Percentiles rank a stretch among this genome's conserved stretches.
Evolutionary conservation across 1,140 invertebrate species (phyloP).

Genomic region (Patella vulgata): DNA sequence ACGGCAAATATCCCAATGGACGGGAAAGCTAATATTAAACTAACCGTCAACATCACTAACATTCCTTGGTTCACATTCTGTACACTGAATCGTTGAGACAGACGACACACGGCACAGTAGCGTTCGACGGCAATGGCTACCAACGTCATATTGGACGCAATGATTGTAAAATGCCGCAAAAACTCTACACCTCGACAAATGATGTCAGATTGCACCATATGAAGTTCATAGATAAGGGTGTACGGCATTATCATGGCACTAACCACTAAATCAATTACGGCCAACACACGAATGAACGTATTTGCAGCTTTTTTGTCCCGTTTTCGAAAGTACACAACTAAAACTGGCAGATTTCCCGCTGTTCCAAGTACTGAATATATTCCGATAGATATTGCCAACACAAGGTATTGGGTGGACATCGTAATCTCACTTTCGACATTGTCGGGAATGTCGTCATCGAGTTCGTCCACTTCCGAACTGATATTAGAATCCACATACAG

Average conservation of each 20-base stretch:
- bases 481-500: too few species aligned
- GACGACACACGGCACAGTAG: slow-evolving; percentile 43
- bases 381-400: slow-evolving; percentile 33
- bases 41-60: slow-evolving; percentile 33
- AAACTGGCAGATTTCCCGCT: slow-evolving; percentile 45
- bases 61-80: slow-evolving; percentile 41
- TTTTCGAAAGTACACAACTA: slow-evolving; percentile 45
- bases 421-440: too few species aligned
- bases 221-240: slow-evolving; percentile 47
- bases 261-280: slow-evolving; percentile 47
- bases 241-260: slow-evolving; percentile 51
- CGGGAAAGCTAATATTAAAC: slow-evolving; percentile 37
- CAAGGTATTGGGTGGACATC: neutral
- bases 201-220: slow-evolving; percentile 41
- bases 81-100: slow-evolving; percentile 32
- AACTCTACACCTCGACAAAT: slow-evolving; percentile 45
- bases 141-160: slow-evolving; percentile 43
- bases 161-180: slow-evolving; percentile 42
- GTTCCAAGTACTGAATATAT: slow-evolving; percentile 43
- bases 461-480: too few species aligned
- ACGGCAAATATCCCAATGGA: slow-evolving; percentile 48
- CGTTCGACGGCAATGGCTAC: slow-evolving; percentile 52
- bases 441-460: too few species aligned
- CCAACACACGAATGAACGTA: slow-evolving; percentile 48
- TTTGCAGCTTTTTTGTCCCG: slow-evolving; percentile 42